Base-by-base conservation (phyloP, 1,140 invertebrate species). In the Reticulitermes speratus region DNA sequence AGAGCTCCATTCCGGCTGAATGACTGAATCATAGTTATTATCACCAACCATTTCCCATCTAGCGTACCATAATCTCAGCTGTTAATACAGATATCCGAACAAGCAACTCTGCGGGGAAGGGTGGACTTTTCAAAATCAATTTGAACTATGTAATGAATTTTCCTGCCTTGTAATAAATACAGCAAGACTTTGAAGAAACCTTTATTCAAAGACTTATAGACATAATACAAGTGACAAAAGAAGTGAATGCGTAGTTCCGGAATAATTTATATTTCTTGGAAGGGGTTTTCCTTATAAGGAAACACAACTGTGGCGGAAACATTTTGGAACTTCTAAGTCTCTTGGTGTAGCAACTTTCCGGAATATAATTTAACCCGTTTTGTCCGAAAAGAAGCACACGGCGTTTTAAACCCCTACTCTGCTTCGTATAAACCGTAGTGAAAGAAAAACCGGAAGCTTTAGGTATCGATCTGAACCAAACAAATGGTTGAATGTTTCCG, bases 401-500 rank as follows among this genome's bases (percentile, higher is more conserved):
- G n/a, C 65, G n/a, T 75, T 75, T 75, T 30, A 75, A 75, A 75
- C n/a, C 65, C n/a, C 65, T 30, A 6, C 52, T 55, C 52, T 55
- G 52, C 52, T 55, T 55, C 19, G 19, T 55, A 21, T 55, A 30
- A 75, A 75, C 8, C 14, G 14, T 75, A 75, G 65, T 9, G 25
- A 65, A 75, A 75, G 65, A 75, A n/a, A 75, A 75, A 30, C 65
- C 65, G 65, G 65, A 75, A 75, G 65, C 65, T 75, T 30, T n/a
- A 25, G n/a, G n/a, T 75, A 75, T 75, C 65, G 65, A 75, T 75
- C 65, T 75, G n/a, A 25, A 75, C 6, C 25, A 30, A 75, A 75
- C 65, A 75, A 75, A 75, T 75, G 65, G 65, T 30, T 75, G 65
- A 75, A 75, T 30, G 65, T 30, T 75, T 75, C 65, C 65, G 65